Base-by-base conservation (phyloP, 2,888 invertebrate species). In the Punctoribates punctum region DNA sequence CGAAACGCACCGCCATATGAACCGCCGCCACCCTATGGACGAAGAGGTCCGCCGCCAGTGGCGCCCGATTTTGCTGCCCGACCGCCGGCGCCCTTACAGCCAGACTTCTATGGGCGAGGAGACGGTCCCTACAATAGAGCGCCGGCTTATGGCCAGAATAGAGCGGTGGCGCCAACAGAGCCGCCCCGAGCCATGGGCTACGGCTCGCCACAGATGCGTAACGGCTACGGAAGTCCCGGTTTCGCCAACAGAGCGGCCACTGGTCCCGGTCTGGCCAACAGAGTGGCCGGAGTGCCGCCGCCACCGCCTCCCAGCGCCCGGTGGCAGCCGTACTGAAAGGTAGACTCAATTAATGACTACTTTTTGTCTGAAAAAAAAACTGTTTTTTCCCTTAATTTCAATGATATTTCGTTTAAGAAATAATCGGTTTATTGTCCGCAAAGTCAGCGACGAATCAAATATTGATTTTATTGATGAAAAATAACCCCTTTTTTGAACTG, bases 251-350 rank as follows among this genome's bases (percentile, higher is more conserved):
- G 60, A 27, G 60, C 25, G 4, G 27, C 6, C 11, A 6, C 27
- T n/a, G 65, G 65, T 29, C 15, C 29, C 11, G 62, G 29, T 29
- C 0, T 15, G 15, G 65, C 27, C 20, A 9, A 34, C n/a, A 34
- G 65, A 38, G 3, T 38, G 5, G 6, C 6, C 1, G n/a, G 1
- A 6, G 27, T n/a, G n/a, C 38, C 65, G 20, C 62, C 62, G 8
- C 27, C 29, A 4, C 62, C 29, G 29, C 65, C 65, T n/a, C 65
- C 65, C 34, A 67, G 6, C 27, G 65, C 34, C 27, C 65, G 38
- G 17, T 67, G 65, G 76, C 75, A 13, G 75, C 77, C 13, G 65
- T 75, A 13, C 65, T 75, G n/a, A 70, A 72, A 20, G 60, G 60
- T 60, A 60, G 51, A 51, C n/a, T 51, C 20, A 51, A 51, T 51